Evolutionary conservation across 2,113 vertebrate genomes (phyloP).

Genomic region (Henicopernis longicauda): DNA sequence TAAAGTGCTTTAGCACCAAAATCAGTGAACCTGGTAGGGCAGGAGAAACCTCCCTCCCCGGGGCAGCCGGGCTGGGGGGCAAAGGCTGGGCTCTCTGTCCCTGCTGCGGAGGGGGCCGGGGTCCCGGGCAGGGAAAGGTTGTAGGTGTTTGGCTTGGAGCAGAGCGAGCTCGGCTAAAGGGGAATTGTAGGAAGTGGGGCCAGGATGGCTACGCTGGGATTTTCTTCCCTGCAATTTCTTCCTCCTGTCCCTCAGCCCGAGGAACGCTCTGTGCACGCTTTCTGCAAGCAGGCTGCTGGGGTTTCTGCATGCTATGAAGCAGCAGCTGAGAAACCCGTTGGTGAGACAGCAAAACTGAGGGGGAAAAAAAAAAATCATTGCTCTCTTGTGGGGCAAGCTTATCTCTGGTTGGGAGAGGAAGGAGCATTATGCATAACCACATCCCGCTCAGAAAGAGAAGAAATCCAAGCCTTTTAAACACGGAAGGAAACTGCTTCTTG

Average conservation of each 20-base stretch:
- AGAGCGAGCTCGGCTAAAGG: rapidly evolving
- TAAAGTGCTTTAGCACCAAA: rapidly evolving
- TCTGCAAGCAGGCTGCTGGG: background rate
- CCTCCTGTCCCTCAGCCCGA: background rate
- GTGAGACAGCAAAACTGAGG: background rate
- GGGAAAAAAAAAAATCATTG: background rate
- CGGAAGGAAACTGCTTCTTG: background rate
- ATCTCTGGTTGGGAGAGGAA: background rate
- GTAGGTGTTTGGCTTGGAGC: background rate
- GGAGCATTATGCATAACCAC: background rate
- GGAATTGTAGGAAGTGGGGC: background rate
- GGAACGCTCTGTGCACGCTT: background rate
- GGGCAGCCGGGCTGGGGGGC: background rate
- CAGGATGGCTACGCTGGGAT: rapidly evolving
- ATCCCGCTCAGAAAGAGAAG: background rate
- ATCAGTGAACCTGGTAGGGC: rapidly evolving
- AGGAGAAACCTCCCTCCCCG: rapidly evolving
- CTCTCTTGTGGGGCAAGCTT: background rate
- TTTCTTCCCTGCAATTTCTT: background rate
- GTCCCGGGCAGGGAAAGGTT: background rate
- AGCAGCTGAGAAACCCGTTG: background rate
- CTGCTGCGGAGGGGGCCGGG: background rate
- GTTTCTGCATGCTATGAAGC: rapidly evolving
- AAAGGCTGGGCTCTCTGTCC: too few species aligned
- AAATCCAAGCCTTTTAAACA: background rate